These are phyloP conservation scores for Chloroceryle inda DNA, from an alignment of 2,797 vertebrate genomes.

Conservation along the genomic window DNA sequence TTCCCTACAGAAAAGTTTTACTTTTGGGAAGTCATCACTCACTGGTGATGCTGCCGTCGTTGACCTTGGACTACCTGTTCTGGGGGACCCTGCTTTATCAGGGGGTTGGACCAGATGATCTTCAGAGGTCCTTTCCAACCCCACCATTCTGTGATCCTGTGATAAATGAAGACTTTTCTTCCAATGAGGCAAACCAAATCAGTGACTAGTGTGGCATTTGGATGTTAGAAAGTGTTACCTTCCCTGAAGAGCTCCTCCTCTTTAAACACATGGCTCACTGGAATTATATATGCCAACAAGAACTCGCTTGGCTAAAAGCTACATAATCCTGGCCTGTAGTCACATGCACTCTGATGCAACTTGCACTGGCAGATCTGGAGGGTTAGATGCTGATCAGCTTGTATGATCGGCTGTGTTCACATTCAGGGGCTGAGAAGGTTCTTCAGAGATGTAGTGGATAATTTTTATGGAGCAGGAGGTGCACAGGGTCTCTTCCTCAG, in stretches of 20 bases:
- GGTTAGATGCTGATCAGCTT: neutral
- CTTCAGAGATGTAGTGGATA: neutral
- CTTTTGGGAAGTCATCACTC: neutral
- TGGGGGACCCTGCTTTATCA: neutral
- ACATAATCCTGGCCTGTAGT: neutral
- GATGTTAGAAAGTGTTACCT: neutral
- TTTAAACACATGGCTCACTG: neutral
- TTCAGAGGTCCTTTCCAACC: neutral
- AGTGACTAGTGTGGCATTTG: neutral
- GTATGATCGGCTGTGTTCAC: neutral
- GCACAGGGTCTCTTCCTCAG: neutral
- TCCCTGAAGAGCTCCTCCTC: neutral
- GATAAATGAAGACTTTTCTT: neutral
- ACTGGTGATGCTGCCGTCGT: neutral
- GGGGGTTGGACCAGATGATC: neutral
- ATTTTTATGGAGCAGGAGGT: neutral
- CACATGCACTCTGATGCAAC: neutral
- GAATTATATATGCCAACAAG: neutral
- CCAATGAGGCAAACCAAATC: neutral
- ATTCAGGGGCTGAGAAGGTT: neutral
- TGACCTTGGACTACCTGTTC: neutral
- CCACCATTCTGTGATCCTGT: neutral
- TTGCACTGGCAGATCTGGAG: neutral
- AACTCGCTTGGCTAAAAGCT: neutral
- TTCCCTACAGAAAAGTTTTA: fast-evolving